phyloP scores from a whole-genome alignment of 2,797 vertebrate genomes.

The Peromyscus nudipes region DNA sequence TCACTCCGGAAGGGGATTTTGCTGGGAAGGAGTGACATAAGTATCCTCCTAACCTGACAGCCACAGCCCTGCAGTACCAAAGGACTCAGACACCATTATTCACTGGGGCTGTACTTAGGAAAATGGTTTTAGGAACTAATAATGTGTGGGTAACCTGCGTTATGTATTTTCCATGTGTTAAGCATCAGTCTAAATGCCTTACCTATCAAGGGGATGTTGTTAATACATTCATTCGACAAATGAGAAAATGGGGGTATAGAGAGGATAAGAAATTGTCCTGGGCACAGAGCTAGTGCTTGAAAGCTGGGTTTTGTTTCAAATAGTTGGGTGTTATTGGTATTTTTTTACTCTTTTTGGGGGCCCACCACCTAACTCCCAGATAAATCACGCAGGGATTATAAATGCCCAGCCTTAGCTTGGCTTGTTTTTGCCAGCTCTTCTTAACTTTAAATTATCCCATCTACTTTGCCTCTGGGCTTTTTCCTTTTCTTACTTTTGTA shows the following conservation, averaged over 20 bases:
- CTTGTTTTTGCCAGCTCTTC: too few species aligned
- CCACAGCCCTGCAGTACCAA: neutral
- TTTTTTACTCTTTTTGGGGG: too few species aligned
- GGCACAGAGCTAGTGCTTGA: neutral
- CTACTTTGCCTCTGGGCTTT: too few species aligned
- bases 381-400: too few species aligned
- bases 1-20: constrained; percentile 57
- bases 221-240: constrained; percentile 43
- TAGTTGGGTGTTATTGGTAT: neutral
- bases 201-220: neutral
- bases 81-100: constrained; percentile 4
- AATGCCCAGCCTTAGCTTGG: too few species aligned
- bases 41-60: neutral
- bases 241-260: neutral
- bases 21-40: neutral
- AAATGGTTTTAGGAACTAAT: constrained; percentile 34
- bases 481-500: too few species aligned
- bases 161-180: neutral
- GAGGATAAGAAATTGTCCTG: neutral
- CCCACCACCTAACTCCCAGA: too few species aligned
- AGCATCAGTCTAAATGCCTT: constrained; percentile 39
- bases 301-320: constrained; percentile 42
- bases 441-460: too few species aligned
- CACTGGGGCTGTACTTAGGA: neutral
- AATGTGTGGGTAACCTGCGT: neutral